Evolutionary conservation across 1,140 invertebrate species (phyloP).

Genomic region (Cecropterus lyciades): DNA sequence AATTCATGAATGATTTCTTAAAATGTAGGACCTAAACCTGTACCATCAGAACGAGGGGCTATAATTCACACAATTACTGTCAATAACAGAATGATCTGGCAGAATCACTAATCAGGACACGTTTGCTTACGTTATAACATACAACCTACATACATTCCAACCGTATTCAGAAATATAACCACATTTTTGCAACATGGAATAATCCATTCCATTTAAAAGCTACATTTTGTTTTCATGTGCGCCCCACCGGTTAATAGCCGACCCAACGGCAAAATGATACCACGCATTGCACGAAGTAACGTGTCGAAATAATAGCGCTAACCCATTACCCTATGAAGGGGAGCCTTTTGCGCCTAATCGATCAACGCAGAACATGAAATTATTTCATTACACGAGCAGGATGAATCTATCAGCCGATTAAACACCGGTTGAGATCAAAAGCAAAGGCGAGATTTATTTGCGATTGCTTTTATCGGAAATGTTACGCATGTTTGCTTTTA

Average conservation of each 20-base stretch:
- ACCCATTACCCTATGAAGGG: conserved; percentile 35
- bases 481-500: neutral
- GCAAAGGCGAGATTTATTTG: conserved; percentile 11
- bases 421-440: conserved; percentile 28
- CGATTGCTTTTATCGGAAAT: conserved; percentile 10
- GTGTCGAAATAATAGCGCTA: conserved; percentile 36
- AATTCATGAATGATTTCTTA: no score
- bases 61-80: no score
- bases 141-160: no score
- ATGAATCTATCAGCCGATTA: conserved; percentile 32
- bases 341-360: conserved; percentile 34
- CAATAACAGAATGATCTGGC: no score
- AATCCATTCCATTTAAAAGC: conserved; percentile 26
- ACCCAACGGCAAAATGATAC: conserved; percentile 30
- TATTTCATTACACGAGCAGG: conserved; percentile 29
- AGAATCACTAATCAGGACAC: no score
- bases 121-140: no score
- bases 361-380: conserved; percentile 33
- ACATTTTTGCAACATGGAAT: conserved; percentile 5
- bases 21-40: no score
- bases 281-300: conserved; percentile 30
- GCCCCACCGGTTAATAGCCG: conserved; percentile 27
- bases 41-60: no score
- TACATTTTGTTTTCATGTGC: conserved; percentile 32
- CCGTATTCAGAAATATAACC: neutral